Evolutionary conservation across 1,140 invertebrate species (phyloP).

Genomic region (Aphelinus atriplicis): DNA sequence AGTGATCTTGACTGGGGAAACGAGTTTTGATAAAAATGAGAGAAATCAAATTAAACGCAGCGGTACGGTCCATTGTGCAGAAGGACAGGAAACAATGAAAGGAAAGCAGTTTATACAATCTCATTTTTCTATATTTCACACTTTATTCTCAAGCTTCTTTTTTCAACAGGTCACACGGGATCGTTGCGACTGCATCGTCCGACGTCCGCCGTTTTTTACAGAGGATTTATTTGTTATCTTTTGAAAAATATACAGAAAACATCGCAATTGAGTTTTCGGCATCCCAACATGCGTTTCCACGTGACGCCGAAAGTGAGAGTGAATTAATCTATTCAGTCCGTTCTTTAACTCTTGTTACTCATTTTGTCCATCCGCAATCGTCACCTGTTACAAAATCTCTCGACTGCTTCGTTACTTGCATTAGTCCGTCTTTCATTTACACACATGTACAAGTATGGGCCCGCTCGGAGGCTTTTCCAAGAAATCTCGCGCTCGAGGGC

Average conservation of each 20-base stretch:
- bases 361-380: no score
- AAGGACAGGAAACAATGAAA: slow-evolving; percentile 6
- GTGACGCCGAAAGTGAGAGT: neutral
- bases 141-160: slow-evolving; percentile 16
- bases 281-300: slow-evolving; percentile 4
- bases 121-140: slow-evolving; percentile 4
- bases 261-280: no score
- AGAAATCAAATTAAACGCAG: slow-evolving; percentile 11
- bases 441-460: neutral
- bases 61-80: neutral
- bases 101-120: slow-evolving; percentile 26
- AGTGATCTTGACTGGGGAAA: no score
- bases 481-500: no score
- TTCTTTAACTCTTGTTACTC: no score
- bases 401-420: neutral
- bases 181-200: neutral
- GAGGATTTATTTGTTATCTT: no score
- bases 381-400: neutral
- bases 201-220: no score
- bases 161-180: neutral
- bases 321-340: no score
- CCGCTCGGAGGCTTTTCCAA: no score
- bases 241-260: no score
- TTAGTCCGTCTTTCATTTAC: neutral
- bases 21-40: neutral